These are phyloP conservation scores for Chrysomallon squamiferum DNA, from an alignment of 1,140 invertebrate species.

Conservation along the genomic window DNA sequence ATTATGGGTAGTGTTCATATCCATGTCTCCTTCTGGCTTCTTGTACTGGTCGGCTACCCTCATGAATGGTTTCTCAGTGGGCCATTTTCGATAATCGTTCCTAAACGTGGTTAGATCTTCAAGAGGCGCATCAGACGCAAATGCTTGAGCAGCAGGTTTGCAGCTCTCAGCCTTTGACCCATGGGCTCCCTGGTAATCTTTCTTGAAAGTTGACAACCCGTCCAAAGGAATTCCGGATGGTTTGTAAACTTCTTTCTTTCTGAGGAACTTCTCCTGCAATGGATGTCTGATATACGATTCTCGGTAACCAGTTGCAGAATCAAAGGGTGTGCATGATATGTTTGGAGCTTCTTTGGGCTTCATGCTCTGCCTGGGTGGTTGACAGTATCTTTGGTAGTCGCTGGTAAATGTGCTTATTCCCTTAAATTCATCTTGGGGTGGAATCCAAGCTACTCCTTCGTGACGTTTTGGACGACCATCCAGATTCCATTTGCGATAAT, in stretches of 20 bases:
- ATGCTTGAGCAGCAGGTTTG: slow-evolving; percentile 51
- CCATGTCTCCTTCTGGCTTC: slow-evolving; percentile 62
- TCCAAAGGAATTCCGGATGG: slow-evolving; percentile 50
- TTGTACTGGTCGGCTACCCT: slow-evolving; percentile 48
- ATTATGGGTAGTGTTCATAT: slow-evolving; percentile 59
- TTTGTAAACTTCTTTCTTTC: slow-evolving; percentile 48
- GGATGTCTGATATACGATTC: slow-evolving; percentile 58
- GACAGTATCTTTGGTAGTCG: slow-evolving; percentile 52
- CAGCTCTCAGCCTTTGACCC: slow-evolving; percentile 41
- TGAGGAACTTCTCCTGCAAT: slow-evolving; percentile 36
- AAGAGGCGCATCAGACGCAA: slow-evolving; percentile 53
- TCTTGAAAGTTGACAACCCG: slow-evolving; percentile 56
- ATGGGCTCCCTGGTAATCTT: slow-evolving; percentile 56
- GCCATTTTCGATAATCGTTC: slow-evolving; percentile 60
- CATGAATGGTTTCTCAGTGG: slow-evolving; percentile 47
- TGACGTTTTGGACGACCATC: slow-evolving; percentile 33
- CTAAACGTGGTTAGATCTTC: slow-evolving; percentile 59
- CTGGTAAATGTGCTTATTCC: slow-evolving; percentile 57
- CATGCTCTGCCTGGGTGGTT: slow-evolving; percentile 43
- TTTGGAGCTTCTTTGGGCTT: slow-evolving; percentile 51
- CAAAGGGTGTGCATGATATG: slow-evolving; percentile 58
- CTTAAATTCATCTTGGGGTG: slow-evolving; percentile 52
- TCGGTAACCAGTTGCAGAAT: slow-evolving; percentile 58
- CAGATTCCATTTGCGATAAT: slow-evolving; percentile 61
- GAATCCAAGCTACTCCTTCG: slow-evolving; percentile 42